Evolutionary conservation across 1,140 invertebrate species (phyloP).

Genomic region (Calycopis cecrops): DNA sequence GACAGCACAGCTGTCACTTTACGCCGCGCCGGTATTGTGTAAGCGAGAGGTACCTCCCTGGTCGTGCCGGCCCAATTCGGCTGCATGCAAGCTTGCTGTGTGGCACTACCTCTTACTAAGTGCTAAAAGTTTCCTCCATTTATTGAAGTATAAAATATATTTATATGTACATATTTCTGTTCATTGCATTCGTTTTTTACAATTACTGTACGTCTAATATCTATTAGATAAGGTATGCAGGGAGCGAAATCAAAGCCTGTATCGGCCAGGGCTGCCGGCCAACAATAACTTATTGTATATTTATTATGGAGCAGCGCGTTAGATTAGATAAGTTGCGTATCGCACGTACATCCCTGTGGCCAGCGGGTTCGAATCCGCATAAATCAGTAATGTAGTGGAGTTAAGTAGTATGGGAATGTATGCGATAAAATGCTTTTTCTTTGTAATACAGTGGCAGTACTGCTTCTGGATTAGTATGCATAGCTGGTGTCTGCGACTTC

Average conservation of each 20-base stretch:
- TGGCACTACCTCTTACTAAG: too few relatives aligned
- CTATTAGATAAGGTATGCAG: constrained; percentile 1
- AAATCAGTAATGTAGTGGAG: constrained; percentile 29
- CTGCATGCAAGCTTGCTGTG: too few relatives aligned
- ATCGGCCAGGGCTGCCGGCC: constrained; percentile 36
- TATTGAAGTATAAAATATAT: too few relatives aligned
- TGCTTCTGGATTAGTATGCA: background rate
- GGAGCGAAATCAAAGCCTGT: constrained; percentile 14
- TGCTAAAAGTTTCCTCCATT: too few relatives aligned
- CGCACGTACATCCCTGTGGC: constrained; percentile 34
- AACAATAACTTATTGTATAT: constrained; percentile 40
- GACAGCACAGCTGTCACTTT: too few relatives aligned
- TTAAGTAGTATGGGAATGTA: constrained; percentile 31
- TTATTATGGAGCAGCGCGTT: constrained; percentile 32
- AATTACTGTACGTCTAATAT: background rate
- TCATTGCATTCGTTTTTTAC: too few relatives aligned
- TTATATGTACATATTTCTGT: too few relatives aligned
- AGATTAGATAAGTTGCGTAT: constrained; percentile 52
- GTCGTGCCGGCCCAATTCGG: too few relatives aligned
- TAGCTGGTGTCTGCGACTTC: too few relatives aligned
- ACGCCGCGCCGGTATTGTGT: too few relatives aligned
- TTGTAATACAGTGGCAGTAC: background rate
- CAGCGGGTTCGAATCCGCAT: constrained; percentile 23
- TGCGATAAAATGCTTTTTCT: constrained; percentile 29
- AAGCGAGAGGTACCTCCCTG: too few relatives aligned